phyloP scores from a whole-genome alignment of 2,113 vertebrate species.

The Sorex araneus region DNA sequence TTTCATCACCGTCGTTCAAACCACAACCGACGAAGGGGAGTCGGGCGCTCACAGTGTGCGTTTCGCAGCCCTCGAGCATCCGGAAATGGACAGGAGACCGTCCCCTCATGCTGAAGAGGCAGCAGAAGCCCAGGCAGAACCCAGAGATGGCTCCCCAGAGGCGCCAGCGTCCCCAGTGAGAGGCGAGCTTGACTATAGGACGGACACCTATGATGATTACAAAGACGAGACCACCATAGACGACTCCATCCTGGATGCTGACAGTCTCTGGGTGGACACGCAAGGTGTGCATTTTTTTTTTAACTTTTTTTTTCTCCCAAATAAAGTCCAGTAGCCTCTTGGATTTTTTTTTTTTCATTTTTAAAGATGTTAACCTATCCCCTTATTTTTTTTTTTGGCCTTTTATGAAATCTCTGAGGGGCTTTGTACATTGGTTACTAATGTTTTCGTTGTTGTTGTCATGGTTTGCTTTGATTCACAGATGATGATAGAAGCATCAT shows the following conservation, averaged over 20 bases:
- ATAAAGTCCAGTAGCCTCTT: conserved; percentile 78
- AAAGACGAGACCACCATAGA: conserved; percentile 98
- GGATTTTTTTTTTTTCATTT: conserved; percentile 49
- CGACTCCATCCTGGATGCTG: conserved; percentile 97
- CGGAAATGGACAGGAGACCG: conserved; percentile 88
- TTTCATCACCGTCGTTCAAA: conserved; percentile 98
- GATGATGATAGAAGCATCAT: conserved; percentile 98
- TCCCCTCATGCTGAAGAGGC: conserved; percentile 87
- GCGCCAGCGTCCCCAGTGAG: conserved; percentile 90
- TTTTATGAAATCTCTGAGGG: conserved; percentile 67
- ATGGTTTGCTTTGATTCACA: conserved; percentile 91
- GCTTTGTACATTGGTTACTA: conserved; percentile 85
- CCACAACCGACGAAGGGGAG: conserved; percentile 96
- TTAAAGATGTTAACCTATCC: conserved; percentile 63
- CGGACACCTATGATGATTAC: conserved; percentile 96
- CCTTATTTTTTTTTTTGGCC: conserved; percentile 80
- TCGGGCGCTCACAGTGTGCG: conserved; percentile 95
- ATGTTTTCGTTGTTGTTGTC: conserved; percentile 88
- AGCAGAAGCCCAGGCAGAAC: conserved; percentile 90
- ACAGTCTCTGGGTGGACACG: conserved; percentile 99
- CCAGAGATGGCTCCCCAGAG: conserved; percentile 90
- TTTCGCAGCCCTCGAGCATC: conserved; percentile 92
- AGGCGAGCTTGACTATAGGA: conserved; percentile 90
- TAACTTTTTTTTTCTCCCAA: conserved; percentile 81
- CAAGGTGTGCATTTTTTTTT: conserved; percentile 94